Conservation (phyloP, 2,888 invertebrate species). For the Blomia tropicalis region DNA sequence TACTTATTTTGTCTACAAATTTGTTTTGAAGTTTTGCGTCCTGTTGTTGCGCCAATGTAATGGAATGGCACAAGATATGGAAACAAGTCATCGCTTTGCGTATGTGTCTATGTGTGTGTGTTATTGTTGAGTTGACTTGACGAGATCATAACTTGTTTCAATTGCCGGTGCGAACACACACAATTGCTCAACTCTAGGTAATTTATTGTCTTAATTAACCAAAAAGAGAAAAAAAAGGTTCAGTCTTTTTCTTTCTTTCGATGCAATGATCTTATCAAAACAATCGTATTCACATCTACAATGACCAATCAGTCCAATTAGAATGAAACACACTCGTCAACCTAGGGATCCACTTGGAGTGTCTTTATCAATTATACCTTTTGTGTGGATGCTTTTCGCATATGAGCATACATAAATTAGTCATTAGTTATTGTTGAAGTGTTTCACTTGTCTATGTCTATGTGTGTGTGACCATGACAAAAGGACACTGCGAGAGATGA, state of each 20-base stretch:
- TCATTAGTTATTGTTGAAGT: constrained; percentile 8
- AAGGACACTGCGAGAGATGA: no score
- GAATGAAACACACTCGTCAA: background rate
- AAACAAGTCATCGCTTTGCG: no score
- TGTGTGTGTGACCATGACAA: background rate
- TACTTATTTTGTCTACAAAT: no score
- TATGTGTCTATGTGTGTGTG: no score
- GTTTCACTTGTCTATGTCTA: no score
- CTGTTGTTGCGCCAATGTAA: background rate
- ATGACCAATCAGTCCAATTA: background rate
- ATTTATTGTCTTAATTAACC: constrained; percentile 11
- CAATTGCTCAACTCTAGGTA: background rate
- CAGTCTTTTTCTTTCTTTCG: no score
- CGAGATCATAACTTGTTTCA: background rate
- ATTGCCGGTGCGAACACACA: background rate
- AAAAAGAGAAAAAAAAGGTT: background rate
- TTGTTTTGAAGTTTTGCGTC: background rate
- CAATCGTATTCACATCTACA: background rate
- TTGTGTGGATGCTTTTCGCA: background rate
- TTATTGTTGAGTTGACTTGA: background rate
- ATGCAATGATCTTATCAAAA: background rate
- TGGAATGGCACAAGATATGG: no score
- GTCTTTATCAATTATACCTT: background rate
- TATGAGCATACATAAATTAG: constrained; percentile 3
- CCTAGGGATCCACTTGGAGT: background rate